Evolutionary conservation across 2,888 invertebrate genomes (phyloP), one percentile per base, ranked within the genome.

Genomic region (Petrolisthes manimaculis): DNA sequence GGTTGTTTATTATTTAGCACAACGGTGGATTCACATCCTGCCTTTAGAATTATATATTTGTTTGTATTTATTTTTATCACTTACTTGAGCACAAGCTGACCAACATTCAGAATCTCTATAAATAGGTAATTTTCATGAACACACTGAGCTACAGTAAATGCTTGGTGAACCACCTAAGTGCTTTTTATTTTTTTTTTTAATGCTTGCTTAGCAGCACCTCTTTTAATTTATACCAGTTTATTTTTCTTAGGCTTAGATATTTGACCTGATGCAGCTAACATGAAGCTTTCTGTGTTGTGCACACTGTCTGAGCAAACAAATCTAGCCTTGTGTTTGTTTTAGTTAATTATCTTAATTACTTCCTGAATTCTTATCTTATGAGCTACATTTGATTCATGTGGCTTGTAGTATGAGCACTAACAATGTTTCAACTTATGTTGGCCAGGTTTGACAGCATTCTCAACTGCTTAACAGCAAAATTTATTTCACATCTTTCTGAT

Each of bases 221-320:
- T 69, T 9, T 81, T 80, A 56, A 55, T 74, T 81, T 74, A 37
- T 53, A 53, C 54, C 14, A 18, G 21, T 56, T 67, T 3, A 5
- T 18, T 69, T 82, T 69, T 56, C 53, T 71, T 18, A 78, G 55
- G 54, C 55, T 79, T 83, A 79, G n/a, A 24, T 9, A n/a, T 71
- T 84, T 79, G 69, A n/a, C 79, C 54, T 86, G 56, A 56, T 55
- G 24, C 80, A 83, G 54, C 78, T 83, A 87, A 83, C 83, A 87
- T 83, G 69, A 80, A 78, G 87, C 87, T 87, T 87, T 87, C 37
- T 83, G 51, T 87, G 87, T 87, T 84, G 87, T 83, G 83, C 74
- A 80, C 54, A 51, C 54, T 83, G 83, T 86, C 24, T 78, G 77
- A 67, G 5, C 81, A 82, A 51, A 82, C 18, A 82, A 24, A 54